These are phyloP conservation scores for Gonatopus flavifemur DNA, from an alignment of 1,140 invertebrate species.

Conservation along the genomic window DNA sequence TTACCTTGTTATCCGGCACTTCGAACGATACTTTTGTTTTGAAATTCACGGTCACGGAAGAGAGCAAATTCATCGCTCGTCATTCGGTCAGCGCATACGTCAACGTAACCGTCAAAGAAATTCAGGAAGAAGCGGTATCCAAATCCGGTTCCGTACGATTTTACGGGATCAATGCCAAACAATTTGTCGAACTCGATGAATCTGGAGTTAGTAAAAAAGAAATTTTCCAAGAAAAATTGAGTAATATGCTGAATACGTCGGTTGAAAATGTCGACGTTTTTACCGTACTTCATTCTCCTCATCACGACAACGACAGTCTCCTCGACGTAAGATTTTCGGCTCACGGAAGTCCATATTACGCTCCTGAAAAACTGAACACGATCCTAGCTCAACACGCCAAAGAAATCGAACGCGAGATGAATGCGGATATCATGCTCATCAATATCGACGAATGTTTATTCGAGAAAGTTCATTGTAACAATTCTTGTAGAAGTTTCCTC, in stretches of 20 bases:
- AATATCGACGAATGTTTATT: slow-evolving; percentile 85
- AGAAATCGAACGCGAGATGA: slow-evolving; percentile 70
- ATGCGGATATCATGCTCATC: slow-evolving; percentile 76
- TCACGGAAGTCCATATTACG: slow-evolving; percentile 89
- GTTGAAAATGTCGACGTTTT: slow-evolving; percentile 89
- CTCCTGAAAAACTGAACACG: slow-evolving; percentile 81
- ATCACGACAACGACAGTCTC: slow-evolving; percentile 62
- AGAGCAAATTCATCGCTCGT: slow-evolving; percentile 48
- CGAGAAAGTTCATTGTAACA: slow-evolving; percentile 71
- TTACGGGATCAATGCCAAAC: slow-evolving; percentile 76
- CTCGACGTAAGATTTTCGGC: slow-evolving; percentile 88
- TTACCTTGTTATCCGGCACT: slow-evolving; percentile 75
- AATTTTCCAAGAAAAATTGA: slow-evolving; percentile 67
- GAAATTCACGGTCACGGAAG: slow-evolving; percentile 72
- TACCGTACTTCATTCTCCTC: slow-evolving; percentile 75
- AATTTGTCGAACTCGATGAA: slow-evolving; percentile 74
- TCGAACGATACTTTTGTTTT: slow-evolving; percentile 69
- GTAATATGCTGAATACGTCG: slow-evolving; percentile 74
- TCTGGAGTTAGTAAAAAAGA: slow-evolving; percentile 74
- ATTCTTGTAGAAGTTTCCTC: slow-evolving; percentile 73
- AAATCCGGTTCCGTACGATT: slow-evolving; percentile 90
- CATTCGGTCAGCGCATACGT: slow-evolving; percentile 78
- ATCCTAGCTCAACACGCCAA: slow-evolving; percentile 69
- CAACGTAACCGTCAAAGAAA: slow-evolving; percentile 79
- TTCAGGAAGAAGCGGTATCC: slow-evolving; percentile 85